A percentile compares a stretch with the other conserved stretches of the same genome.
phyloP scores from a whole-genome alignment of 2,888 invertebrate species.

The Kuschelorhynchus macadamiae region DNA sequence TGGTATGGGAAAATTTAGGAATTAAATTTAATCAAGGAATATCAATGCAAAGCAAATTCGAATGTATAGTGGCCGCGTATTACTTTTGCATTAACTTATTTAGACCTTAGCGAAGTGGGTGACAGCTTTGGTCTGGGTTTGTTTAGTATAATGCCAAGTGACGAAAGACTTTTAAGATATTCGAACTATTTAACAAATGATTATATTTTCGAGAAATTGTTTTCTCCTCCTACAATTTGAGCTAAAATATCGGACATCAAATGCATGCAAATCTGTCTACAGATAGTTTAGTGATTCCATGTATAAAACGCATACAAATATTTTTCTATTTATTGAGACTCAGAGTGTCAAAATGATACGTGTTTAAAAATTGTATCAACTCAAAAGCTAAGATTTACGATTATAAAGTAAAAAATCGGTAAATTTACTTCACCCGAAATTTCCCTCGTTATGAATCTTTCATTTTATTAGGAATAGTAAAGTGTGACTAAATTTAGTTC shows the following conservation, averaged over 20 bases:
- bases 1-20: conserved; percentile 9
- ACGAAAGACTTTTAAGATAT: conserved; percentile 15
- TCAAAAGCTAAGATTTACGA: conserved; percentile 1
- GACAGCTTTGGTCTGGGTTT: conserved; percentile 15
- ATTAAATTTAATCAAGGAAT: conserved; percentile 8
- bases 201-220: conserved; percentile 15
- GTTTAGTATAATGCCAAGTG: conserved; percentile 16
- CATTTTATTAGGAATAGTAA: too few relatives aligned
- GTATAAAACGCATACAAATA: not conserved
- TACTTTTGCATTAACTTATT: conserved; percentile 15
- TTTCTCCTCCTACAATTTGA: conserved; percentile 6
- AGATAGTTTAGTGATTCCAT: too few relatives aligned
- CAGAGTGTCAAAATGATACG: conserved; percentile 3
- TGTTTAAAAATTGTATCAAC: conserved; percentile 4
- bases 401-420: conserved; percentile 7
- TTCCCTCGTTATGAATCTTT: too few relatives aligned
- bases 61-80: not conserved
- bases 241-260: not conserved
- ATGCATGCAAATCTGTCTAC: too few relatives aligned
- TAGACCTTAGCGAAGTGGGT: conserved; percentile 6
- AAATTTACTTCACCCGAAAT: too few relatives aligned
- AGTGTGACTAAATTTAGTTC: too few relatives aligned
- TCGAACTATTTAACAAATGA: conserved; percentile 11
- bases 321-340: conserved; percentile 1
- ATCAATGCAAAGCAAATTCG: conserved; percentile 6